Evolutionary conservation across 2,797 vertebrate genomes (phyloP).

Genomic region (Eulemur mongoz): DNA sequence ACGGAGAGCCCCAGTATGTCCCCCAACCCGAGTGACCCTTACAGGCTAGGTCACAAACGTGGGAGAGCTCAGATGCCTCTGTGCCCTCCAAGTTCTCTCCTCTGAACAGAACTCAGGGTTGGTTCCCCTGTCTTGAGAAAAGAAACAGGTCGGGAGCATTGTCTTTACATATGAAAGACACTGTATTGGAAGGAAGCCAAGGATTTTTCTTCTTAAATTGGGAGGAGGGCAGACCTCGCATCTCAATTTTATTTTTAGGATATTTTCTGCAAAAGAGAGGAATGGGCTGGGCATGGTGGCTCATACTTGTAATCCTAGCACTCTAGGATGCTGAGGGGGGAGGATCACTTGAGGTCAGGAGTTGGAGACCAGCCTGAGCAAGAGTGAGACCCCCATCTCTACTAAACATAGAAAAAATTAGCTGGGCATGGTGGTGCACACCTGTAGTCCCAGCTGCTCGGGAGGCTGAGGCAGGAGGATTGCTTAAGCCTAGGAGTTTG

Average conservation of each 20-base stretch:
- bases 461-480: neutral
- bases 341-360: neutral
- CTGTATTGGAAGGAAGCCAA: neutral
- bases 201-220: neutral
- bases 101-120: neutral
- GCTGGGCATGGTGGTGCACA: neutral
- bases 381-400: neutral
- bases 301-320: neutral
- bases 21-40: neutral
- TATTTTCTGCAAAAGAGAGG: neutral
- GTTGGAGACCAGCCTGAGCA: neutral
- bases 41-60: rapidly evolving
- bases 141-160: neutral
- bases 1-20: neutral
- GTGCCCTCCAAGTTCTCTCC: neutral
- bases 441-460: neutral
- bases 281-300: neutral
- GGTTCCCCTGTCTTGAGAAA: neutral
- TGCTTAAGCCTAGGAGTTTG: neutral
- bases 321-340: neutral
- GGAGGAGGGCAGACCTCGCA: neutral
- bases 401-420: neutral
- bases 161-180: neutral
- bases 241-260: neutral
- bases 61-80: neutral